Percentiles rank a stretch among this genome's conserved stretches.
Conservation (phyloP, 2,113 vertebrate genomes). For the Vanacampus margaritifer region DNA sequence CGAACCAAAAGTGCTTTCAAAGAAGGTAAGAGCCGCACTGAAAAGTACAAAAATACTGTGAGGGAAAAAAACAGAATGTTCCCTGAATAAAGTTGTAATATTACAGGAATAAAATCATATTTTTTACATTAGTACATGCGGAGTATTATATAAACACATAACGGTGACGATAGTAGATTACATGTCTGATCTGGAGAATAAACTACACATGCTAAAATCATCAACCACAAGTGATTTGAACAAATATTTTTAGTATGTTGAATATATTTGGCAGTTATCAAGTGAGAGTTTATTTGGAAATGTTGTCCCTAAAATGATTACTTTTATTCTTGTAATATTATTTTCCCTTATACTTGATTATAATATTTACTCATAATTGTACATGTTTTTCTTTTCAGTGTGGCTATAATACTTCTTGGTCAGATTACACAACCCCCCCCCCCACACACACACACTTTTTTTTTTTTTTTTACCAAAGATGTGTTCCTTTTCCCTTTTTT, state of each 20-base stretch:
- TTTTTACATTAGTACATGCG: not conserved
- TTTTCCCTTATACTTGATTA: not conserved
- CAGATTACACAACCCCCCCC: too few species aligned
- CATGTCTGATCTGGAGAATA: not conserved
- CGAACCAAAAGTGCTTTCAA: constrained; percentile 52
- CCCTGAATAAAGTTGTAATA: not conserved
- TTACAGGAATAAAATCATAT: not conserved
- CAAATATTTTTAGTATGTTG: not conserved
- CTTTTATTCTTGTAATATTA: not conserved
- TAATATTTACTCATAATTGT: not conserved
- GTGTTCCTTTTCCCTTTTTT: constrained; percentile 28
- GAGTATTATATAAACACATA: not conserved
- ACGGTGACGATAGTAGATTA: not conserved
- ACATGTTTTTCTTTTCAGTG: not conserved
- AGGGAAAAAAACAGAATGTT: too few species aligned
- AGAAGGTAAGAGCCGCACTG: not conserved
- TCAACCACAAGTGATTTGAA: not conserved
- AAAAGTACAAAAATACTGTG: not conserved
- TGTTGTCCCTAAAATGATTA: not conserved
- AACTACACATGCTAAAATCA: not conserved
- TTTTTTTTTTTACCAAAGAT: constrained; percentile 52
- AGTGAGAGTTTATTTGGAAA: not conserved
- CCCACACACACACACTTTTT: too few species aligned
- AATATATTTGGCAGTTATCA: not conserved
- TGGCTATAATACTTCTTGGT: not conserved